Conservation (phyloP, 1,140 invertebrate genomes). For the Nebria ingens region DNA sequence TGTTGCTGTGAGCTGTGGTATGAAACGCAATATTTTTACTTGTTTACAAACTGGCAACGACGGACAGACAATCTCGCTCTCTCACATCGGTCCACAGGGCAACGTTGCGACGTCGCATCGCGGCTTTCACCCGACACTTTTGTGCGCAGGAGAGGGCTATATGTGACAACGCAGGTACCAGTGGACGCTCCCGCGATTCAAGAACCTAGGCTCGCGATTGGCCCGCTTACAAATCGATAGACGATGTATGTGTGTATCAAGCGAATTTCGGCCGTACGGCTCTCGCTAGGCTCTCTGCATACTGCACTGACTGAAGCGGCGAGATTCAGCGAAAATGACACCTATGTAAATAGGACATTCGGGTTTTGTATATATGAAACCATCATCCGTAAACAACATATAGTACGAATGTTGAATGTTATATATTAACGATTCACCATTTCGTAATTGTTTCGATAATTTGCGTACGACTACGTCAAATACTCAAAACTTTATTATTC, state of each 20-base stretch:
- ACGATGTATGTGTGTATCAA: constrained; percentile 20
- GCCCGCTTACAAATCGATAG: constrained; percentile 29
- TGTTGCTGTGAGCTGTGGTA: too few relatives aligned
- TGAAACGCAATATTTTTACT: not conserved
- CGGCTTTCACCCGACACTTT: not conserved
- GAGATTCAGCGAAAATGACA: not conserved
- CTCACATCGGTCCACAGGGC: not conserved
- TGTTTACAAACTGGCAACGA: not conserved
- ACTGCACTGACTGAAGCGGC: not conserved
- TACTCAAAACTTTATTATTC: too few relatives aligned
- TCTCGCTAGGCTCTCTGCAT: constrained; percentile 7
- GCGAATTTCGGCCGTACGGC: constrained; percentile 14
- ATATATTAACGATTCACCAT: not conserved
- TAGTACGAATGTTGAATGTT: not conserved
- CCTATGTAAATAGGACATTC: not conserved
- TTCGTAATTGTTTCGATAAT: not conserved
- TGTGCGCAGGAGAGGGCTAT: not conserved
- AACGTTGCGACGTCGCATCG: not conserved
- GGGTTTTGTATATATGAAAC: not conserved
- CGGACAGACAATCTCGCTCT: too few relatives aligned
- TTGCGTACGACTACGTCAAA: not conserved
- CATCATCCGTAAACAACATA: constrained; percentile 4
- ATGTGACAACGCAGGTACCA: constrained; percentile 6
- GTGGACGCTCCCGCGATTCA: constrained; percentile 29
- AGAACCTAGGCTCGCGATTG: constrained; percentile 29